Evolutionary conservation across 1,140 invertebrate species (phyloP), one percentile per base, ranked within the genome.

Genomic region (Cyclina sinensis): DNA sequence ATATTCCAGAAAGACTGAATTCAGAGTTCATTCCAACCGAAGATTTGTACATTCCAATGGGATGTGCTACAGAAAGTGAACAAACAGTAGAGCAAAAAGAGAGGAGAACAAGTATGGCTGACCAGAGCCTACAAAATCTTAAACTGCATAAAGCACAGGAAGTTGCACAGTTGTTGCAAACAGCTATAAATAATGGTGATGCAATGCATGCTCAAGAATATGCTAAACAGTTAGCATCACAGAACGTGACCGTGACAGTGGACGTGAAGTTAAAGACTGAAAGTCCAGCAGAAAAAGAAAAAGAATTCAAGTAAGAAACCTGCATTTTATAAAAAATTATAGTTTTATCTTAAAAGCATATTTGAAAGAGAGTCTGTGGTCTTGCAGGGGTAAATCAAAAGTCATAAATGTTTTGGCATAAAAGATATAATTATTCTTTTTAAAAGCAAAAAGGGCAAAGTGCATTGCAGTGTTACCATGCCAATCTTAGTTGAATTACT

Each of bases 251-350:
- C 24, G 85, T 87, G 9, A 79, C 70, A 59, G 39, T 86, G 9
- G 76, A 80, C 32, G 74, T 78, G 1, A 80, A 79, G 24, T 43
- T 87, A n/a, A 80, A 80, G 54, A 18, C 3, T 30, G 24, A 54
- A 27, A 57, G 27, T 54, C 35, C 57, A 21, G 46, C 35, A n/a
- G 85, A 87, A 4, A 80, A 80, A 80, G 85, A 87, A 4, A 87
- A 87, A 35, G 54, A 87, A 35, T 87, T 87, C 27, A 65, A 70
- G 85, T 87, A 51, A 70, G 85, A 43, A 14, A 43, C n/a, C n/a
- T n/a, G n/a, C n/a, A n/a, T n/a, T n/a, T n/a, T n/a, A n/a, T n/a
- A n/a, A n/a, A n/a, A n/a, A n/a, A n/a, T n/a, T n/a, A n/a, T n/a
- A n/a, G n/a, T n/a, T n/a, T n/a, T n/a, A n/a, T n/a, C n/a, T n/a